A percentile compares a stretch with the other conserved stretches of the same genome.
phyloP scores from a whole-genome alignment of 2,113 vertebrate species.

The Piprites chloris region DNA sequence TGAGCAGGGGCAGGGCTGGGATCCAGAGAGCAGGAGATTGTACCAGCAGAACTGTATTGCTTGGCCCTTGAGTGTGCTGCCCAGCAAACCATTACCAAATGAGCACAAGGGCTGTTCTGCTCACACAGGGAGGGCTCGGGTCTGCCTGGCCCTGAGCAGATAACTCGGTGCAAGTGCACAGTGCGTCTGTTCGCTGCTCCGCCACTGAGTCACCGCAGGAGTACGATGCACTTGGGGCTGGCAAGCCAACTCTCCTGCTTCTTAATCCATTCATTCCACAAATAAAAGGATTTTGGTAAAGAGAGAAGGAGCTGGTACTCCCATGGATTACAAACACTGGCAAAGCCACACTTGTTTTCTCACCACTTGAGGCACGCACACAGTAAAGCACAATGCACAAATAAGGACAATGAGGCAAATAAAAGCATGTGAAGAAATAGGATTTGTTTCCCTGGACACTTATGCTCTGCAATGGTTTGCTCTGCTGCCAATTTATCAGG shows the following conservation, averaged over 20 bases:
- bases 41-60: background rate
- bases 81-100: background rate
- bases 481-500: background rate
- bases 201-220: background rate
- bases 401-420: background rate
- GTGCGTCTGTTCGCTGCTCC: background rate
- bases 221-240: background rate
- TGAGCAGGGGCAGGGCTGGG: background rate
- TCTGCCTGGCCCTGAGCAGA: background rate
- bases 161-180: background rate
- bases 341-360: background rate
- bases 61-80: background rate
- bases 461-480: background rate
- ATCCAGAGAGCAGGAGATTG: background rate
- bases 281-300: background rate
- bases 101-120: background rate
- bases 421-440: background rate
- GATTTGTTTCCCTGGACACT: background rate
- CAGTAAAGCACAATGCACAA: background rate
- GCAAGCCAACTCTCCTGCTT: background rate
- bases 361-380: background rate
- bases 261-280: background rate
- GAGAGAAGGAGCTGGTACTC: background rate
- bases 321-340: background rate
- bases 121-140: background rate